A percentile compares a stretch with the other conserved stretches of the same genome.
Evolutionary conservation across 2,888 invertebrate genomes (phyloP).

Genomic region (Stenurella melanura): DNA sequence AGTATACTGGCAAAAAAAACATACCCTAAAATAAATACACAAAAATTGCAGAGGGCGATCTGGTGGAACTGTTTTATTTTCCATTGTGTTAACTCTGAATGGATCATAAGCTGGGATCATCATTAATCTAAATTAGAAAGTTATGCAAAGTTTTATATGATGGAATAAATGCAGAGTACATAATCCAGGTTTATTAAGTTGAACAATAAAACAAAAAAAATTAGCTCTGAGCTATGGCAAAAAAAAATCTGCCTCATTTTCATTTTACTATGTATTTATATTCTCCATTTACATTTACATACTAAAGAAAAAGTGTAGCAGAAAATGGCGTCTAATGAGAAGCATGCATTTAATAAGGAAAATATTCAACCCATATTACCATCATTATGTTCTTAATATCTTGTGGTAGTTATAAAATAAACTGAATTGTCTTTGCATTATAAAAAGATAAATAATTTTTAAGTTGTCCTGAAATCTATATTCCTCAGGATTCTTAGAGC

Average conservation of each 20-base stretch:
- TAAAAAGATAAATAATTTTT: too few species aligned
- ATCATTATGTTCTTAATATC: too few species aligned
- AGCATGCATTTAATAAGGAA: too few species aligned
- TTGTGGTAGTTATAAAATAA: too few species aligned
- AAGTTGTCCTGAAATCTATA: too few species aligned
- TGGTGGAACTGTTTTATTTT: neutral
- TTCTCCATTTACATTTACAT: too few species aligned
- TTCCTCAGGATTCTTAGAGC: too few species aligned
- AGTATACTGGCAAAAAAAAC: neutral
- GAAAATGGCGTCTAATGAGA: too few species aligned
- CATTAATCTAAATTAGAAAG: neutral
- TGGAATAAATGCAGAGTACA: neutral
- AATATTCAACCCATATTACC: too few species aligned
- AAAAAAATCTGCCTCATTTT: neutral
- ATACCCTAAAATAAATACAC: neutral
- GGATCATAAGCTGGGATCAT: neutral
- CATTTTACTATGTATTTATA: too few species aligned
- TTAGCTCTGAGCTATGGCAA: neutral
- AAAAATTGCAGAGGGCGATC: neutral
- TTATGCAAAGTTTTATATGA: neutral
- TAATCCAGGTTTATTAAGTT: conserved; percentile 4
- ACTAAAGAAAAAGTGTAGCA: too few species aligned
- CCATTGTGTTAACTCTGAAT: neutral
- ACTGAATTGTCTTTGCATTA: too few species aligned
- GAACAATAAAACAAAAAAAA: neutral